Evolutionary conservation across 2,888 invertebrate genomes (phyloP).

Genomic region (Himalopsyche tibetana): DNA sequence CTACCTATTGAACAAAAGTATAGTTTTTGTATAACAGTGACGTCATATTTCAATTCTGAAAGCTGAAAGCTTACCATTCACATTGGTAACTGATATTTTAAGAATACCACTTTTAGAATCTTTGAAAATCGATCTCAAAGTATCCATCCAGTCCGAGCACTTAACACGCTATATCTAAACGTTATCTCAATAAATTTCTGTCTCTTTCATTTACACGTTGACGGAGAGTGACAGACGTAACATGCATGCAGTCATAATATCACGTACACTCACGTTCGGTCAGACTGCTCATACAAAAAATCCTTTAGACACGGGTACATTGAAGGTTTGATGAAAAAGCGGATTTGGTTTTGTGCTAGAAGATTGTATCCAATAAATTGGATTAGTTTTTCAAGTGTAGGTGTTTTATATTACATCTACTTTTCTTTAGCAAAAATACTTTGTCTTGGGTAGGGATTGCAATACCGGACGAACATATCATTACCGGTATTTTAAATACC

Average conservation of each 20-base stretch:
- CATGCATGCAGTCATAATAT: constrained; percentile 25
- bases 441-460: too few relatives aligned
- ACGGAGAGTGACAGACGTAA: constrained; percentile 10
- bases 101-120: background rate
- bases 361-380: too few relatives aligned
- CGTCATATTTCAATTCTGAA: too few relatives aligned
- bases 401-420: too few relatives aligned
- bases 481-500: too few relatives aligned
- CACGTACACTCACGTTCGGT: background rate
- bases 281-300: background rate
- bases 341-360: background rate
- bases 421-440: too few relatives aligned
- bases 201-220: constrained; percentile 1
- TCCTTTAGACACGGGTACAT: constrained; percentile 24
- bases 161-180: background rate
- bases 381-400: too few relatives aligned
- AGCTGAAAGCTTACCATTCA: too few relatives aligned
- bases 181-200: background rate
- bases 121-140: background rate
- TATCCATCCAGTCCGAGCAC: background rate
- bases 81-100: too few relatives aligned
- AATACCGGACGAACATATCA: too few relatives aligned
- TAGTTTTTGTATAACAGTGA: too few relatives aligned
- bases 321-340: background rate
- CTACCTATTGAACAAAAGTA: too few relatives aligned